Conservation (phyloP, 2,113 vertebrate genomes). For the Tringa solitaria region DNA sequence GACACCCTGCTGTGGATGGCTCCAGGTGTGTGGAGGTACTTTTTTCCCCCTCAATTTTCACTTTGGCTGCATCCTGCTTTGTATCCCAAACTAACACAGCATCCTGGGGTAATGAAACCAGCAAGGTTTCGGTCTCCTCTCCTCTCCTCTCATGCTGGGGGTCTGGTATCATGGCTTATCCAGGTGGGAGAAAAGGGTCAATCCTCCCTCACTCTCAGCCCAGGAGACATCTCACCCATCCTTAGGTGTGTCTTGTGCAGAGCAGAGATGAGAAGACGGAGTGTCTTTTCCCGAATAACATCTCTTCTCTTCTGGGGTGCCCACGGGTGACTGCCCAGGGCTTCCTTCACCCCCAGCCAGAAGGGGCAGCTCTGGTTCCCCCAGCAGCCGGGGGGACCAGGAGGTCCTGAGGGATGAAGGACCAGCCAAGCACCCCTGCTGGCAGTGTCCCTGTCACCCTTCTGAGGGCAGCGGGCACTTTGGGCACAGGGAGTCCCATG, state of each 20-base stretch:
- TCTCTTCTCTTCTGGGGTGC: not conserved
- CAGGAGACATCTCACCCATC: not conserved
- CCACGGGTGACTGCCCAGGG: not conserved
- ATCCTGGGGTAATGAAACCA: not conserved
- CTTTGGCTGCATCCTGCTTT: not conserved
- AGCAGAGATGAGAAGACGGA: not conserved
- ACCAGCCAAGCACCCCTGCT: not conserved
- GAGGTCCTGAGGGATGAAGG: not conserved
- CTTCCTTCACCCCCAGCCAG: not conserved
- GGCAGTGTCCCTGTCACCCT: not conserved
- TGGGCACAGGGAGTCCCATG: not conserved
- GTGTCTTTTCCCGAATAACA: not conserved
- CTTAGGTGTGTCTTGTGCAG: not conserved
- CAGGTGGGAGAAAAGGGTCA: not conserved
- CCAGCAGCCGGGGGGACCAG: not conserved
- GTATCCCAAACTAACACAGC: not conserved
- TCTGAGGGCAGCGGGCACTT: not conserved
- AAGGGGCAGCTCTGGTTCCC: not conserved
- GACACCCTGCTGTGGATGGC: not conserved
- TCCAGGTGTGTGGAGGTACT: not conserved
- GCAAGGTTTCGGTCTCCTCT: not conserved
- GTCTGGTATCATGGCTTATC: not conserved
- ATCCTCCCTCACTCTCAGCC: not conserved
- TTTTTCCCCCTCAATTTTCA: not conserved
- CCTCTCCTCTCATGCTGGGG: not conserved